phyloP scores from a whole-genome alignment of 2,888 invertebrate genomes.

The Doris montereyensis region DNA sequence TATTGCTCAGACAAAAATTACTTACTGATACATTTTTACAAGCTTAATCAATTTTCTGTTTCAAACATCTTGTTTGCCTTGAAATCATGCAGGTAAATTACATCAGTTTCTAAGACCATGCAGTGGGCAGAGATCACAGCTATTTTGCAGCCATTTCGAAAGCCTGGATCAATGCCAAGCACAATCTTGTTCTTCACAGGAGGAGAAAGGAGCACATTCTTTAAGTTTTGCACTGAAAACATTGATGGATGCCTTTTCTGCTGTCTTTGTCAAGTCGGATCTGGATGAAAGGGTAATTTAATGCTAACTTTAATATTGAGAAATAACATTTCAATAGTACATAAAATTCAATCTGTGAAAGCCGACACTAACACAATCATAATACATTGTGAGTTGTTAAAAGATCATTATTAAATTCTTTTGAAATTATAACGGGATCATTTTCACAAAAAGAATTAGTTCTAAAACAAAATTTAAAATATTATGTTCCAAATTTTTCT shows the following conservation, averaged over 20 bases:
- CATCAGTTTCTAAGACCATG: constrained; percentile 79
- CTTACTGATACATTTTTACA: constrained; percentile 18
- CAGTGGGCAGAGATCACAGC: constrained; percentile 79
- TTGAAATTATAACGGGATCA: too few relatives aligned
- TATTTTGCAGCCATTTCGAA: constrained; percentile 89
- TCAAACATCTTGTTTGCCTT: constrained; percentile 47
- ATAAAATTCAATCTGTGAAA: too few relatives aligned
- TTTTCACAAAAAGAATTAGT: too few relatives aligned
- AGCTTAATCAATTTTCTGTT: constrained; percentile 29
- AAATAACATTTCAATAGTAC: too few relatives aligned
- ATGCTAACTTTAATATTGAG: too few relatives aligned
- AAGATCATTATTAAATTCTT: too few relatives aligned
- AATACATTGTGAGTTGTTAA: too few relatives aligned
- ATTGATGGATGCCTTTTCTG: constrained; percentile 87
- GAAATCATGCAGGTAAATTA: constrained; percentile 79
- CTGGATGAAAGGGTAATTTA: constrained; percentile 73
- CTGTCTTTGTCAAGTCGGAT: constrained; percentile 81
- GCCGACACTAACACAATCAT: too few relatives aligned
- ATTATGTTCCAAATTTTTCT: too few relatives aligned
- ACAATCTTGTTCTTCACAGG: constrained; percentile 84
- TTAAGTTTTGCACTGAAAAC: constrained; percentile 90
- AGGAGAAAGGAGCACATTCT: constrained; percentile 84
- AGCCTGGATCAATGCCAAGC: constrained; percentile 92
- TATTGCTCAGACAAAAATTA: too few relatives aligned
- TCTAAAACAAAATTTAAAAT: too few relatives aligned